phyloP scores from a whole-genome alignment of 2,888 invertebrate genomes.

The Allophyes oxyacanthae region DNA sequence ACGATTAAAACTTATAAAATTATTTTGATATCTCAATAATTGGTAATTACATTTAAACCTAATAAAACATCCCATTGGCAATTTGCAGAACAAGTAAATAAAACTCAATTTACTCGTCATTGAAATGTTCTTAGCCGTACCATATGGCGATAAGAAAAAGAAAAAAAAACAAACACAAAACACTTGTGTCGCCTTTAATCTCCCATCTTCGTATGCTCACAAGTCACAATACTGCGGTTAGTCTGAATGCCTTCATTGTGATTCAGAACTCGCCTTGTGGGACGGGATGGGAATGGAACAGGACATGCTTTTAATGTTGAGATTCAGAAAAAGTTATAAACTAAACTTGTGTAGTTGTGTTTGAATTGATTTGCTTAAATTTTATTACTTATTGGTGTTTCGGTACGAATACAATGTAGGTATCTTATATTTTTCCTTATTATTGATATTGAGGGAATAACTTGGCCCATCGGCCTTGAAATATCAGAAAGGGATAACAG shows the following conservation, averaged over 20 bases:
- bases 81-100: conserved; percentile 9
- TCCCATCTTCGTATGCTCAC: conserved; percentile 41
- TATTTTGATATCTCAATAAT: too few species aligned
- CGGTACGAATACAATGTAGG: neutral
- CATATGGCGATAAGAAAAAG: conserved; percentile 17
- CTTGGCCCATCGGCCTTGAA: too few species aligned
- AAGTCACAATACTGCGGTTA: conserved; percentile 43
- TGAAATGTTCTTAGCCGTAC: conserved; percentile 20
- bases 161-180: conserved; percentile 25
- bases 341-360: conserved; percentile 2
- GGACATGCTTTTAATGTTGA: conserved; percentile 39
- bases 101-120: conserved; percentile 22
- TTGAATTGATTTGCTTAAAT: conserved; percentile 2
- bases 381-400: neutral
- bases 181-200: conserved; percentile 48
- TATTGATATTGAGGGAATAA: too few species aligned
- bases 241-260: conserved; percentile 68
- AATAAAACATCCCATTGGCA: conserved; percentile 12
- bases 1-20: too few species aligned
- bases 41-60: too few species aligned
- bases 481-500: too few species aligned
- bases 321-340: conserved; percentile 3
- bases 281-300: conserved; percentile 41
- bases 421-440: too few species aligned
- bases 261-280: conserved; percentile 57